phyloP scores from a whole-genome alignment of 2,888 invertebrate species.

The Callyntrura sp. region DNA sequence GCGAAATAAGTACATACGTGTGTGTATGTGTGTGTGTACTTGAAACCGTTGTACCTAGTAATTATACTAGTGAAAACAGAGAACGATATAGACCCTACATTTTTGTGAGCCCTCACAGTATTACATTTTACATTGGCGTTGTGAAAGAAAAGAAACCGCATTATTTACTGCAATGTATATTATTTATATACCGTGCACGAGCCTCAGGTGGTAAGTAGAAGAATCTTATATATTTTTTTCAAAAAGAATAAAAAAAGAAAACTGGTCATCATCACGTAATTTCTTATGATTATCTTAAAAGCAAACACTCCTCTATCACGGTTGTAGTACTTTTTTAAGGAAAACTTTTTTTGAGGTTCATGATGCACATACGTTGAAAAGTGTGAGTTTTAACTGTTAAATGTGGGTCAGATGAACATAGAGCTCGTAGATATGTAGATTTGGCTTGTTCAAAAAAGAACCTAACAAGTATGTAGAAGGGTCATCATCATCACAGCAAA shows the following conservation, averaged over 20 bases:
- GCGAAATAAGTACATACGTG: background rate
- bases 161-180: conserved; percentile 8
- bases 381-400: conserved; percentile 67
- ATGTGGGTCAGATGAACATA: conserved; percentile 68
- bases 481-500: too few species aligned
- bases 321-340: conserved; percentile 61
- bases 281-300: conserved; percentile 66
- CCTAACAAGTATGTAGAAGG: conserved; percentile 6
- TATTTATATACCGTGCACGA: background rate
- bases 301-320: conserved; percentile 32
- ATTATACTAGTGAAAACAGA: conserved; percentile 49
- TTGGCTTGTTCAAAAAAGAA: conserved; percentile 15
- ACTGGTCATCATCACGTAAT: conserved; percentile 76
- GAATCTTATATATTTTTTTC: background rate
- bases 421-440: background rate
- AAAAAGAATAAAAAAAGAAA: conserved; percentile 53
- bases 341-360: conserved; percentile 10
- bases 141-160: conserved; percentile 34
- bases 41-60: conserved; percentile 11
- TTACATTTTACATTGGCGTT: background rate
- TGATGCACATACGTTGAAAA: conserved; percentile 53
- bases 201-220: background rate
- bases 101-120: background rate
- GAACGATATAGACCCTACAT: conserved; percentile 27
- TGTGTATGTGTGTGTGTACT: too few species aligned